A percentile compares a stretch with the other conserved stretches of the same genome.
Conservation (phyloP, 2,888 invertebrate genomes). For the Loripinus fragilis region DNA sequence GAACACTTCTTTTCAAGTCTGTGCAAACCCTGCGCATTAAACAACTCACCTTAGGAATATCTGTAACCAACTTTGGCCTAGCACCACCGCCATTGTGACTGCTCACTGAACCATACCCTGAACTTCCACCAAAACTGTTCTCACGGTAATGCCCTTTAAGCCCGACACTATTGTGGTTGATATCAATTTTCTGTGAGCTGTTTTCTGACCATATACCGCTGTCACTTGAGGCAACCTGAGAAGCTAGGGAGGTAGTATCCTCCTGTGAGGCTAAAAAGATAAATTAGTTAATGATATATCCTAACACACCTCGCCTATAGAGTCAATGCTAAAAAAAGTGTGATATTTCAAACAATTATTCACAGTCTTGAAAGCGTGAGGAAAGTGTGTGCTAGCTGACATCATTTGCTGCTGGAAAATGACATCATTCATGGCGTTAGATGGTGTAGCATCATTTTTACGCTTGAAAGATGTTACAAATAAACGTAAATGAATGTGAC, state of each 20-base stretch:
- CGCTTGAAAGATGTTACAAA: too few species aligned
- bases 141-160: constrained; percentile 67
- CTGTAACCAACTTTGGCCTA: constrained; percentile 59
- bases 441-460: too few species aligned
- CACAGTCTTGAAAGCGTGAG: too few species aligned
- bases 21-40: too few species aligned
- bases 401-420: too few species aligned
- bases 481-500: too few species aligned
- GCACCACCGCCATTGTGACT: constrained; percentile 70
- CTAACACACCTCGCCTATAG: too few species aligned
- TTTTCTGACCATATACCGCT: constrained; percentile 69
- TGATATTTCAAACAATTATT: too few species aligned
- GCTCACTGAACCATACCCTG: constrained; percentile 74
- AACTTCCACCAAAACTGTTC: constrained; percentile 72
- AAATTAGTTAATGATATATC: background rate
- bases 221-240: constrained; percentile 71
- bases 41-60: constrained; percentile 25
- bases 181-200: constrained; percentile 25
- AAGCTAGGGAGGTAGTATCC: constrained; percentile 66
- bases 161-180: constrained; percentile 36
- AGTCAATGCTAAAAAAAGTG: too few species aligned
- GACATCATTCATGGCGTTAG: too few species aligned
- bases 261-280: constrained; percentile 43
- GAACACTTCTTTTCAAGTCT: too few species aligned
- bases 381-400: too few species aligned